Base-by-base conservation (phyloP, 1,140 invertebrate genomes). In the Cryptotermes secundus region DNA sequence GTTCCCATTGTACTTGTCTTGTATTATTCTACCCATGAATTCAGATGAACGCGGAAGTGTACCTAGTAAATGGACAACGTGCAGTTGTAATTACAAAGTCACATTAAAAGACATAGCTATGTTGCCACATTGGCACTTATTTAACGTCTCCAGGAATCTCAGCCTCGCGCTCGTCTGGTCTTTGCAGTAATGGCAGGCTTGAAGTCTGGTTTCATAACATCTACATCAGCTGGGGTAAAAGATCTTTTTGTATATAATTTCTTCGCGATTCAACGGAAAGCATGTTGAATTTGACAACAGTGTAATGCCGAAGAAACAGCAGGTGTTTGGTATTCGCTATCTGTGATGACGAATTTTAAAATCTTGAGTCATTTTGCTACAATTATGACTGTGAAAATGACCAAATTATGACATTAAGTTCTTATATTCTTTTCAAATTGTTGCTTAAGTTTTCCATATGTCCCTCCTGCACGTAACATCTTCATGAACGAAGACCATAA, bases 31-130 rank as follows among this genome's bases (percentile, higher is more conserved):
- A 72, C n/a, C 59, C 59, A 16, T 72, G 59, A 72, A 72, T 72
- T 72, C 59, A 72, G n/a, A 72, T 72, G 59, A 72, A 72, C 59
- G 59, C 59, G 59, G 59, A 72, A 72, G 59, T 72, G 59, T 72
- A n/a, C 26, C 31, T 16, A 72, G 7, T 72, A 72, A 72, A 72
- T n/a, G 26, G 26, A n/a, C 14, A 49, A 22, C 45, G 26, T 72
- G 59, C 9, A 31, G 59, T 26, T 26, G 59, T 26, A 31, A 31
- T 72, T n/a, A 72, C 59, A 31, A n/a, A 72, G n/a, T 72, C n/a
- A 72, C 59, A 72, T n/a, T n/a, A 31, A 72, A 72, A 72, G 59
- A 72, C 59, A 65, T 26, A n/a, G 59, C 59, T 31, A 72, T 72
- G 59, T 72, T 72, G 59, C 59, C 59, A 72, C 59, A 72, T 72